phyloP scores from a whole-genome alignment of 1,140 invertebrate species.

The Asobara japonica region DNA sequence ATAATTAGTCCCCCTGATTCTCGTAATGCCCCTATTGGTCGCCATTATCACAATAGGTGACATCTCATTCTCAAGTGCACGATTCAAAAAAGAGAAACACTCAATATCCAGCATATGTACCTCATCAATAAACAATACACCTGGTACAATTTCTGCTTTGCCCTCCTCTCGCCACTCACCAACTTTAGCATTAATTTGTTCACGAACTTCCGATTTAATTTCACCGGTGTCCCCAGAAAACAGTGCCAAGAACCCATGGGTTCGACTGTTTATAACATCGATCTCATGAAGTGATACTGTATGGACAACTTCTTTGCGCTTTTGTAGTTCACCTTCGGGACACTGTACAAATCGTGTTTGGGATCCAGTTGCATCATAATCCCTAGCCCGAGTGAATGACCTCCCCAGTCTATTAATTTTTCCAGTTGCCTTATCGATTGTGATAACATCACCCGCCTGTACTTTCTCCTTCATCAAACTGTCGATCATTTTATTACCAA shows the following conservation, averaged over 20 bases:
- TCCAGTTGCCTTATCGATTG: conserved; percentile 97
- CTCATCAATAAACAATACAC: conserved; percentile 93
- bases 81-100: conserved; percentile 97
- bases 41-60: conserved; percentile 98
- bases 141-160: conserved; percentile 98
- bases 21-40: conserved; percentile 96
- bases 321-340: conserved; percentile 98
- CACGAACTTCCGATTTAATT: conserved; percentile 96
- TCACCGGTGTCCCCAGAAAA: conserved; percentile 99
- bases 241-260: conserved; percentile 96
- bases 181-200: conserved; percentile 98
- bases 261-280: conserved; percentile 97
- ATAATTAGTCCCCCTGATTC: conserved; percentile 94
- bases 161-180: conserved; percentile 99
- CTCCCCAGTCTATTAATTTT: conserved; percentile 95
- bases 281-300: conserved; percentile 99
- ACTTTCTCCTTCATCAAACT: conserved; percentile 96
- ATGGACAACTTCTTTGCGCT: conserved; percentile 98
- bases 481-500: conserved; percentile 99
- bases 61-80: conserved; percentile 96
- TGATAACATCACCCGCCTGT: conserved; percentile 96
- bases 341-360: conserved; percentile 97
- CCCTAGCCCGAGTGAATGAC: conserved; percentile 93
- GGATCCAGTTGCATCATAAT: conserved; percentile 97
- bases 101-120: conserved; percentile 99